These are phyloP conservation scores for Riptortus pedestris DNA, from an alignment of 1,140 invertebrate genomes.

Conservation along the genomic window DNA sequence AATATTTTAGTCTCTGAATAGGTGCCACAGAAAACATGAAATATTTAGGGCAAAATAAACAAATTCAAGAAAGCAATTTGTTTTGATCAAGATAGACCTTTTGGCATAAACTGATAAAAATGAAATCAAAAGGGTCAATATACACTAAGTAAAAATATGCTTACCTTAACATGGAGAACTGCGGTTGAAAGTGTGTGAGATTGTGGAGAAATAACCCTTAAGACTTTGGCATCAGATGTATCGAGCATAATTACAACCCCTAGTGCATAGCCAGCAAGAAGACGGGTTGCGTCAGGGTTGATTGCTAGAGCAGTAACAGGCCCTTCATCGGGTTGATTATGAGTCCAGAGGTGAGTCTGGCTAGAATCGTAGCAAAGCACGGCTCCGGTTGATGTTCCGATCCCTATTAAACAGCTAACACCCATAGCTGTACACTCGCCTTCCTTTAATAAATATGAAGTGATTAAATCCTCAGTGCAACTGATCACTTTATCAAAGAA, in stretches of 20 bases:
- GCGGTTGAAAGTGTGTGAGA: slow-evolving; percentile 29
- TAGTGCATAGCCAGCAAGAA: slow-evolving; percentile 77
- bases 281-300: slow-evolving; percentile 72
- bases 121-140: no score
- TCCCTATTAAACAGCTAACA: slow-evolving; percentile 64
- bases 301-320: slow-evolving; percentile 63
- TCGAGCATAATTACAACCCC: slow-evolving; percentile 79
- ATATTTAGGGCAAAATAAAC: no score
- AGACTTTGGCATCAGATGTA: slow-evolving; percentile 60
- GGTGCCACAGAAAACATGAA: no score
- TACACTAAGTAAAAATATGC: slow-evolving; percentile 17
- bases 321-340: slow-evolving; percentile 37
- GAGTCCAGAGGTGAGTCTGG: slow-evolving; percentile 43
- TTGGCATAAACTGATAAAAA: no score
- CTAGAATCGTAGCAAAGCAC: slow-evolving; percentile 78
- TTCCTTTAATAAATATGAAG: slow-evolving; percentile 48
- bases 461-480: no score
- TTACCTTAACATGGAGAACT: slow-evolving; percentile 57
- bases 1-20: no score
- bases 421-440: slow-evolving; percentile 53
- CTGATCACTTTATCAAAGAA: no score
- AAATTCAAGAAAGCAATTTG: no score
- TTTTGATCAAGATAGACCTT: no score
- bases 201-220: slow-evolving; percentile 55
- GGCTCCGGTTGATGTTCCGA: slow-evolving; percentile 88